Base-by-base conservation (phyloP, 2,888 invertebrate species). In the Rhagium mordax region DNA sequence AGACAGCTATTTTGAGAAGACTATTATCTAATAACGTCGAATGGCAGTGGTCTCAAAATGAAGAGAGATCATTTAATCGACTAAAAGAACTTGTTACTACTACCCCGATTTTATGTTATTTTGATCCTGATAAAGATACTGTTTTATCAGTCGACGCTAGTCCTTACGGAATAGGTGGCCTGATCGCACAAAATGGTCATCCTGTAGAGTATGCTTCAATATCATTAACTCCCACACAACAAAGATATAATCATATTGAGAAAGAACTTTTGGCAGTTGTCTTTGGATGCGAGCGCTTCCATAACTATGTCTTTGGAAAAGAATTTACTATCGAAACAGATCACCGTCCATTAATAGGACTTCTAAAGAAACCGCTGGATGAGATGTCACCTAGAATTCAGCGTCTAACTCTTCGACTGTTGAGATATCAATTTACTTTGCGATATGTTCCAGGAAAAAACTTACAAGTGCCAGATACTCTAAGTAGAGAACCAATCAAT, bases 261-360 rank as follows among this genome's bases (percentile, higher is more conserved):
- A 83, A 83, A 72, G 81, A 84, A 72, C 69, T 82, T 41, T 47
- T 82, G 4, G 80, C 81, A 13, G 72, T 82, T 7, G 79, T 79
- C 6, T 81, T 69, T 71, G 82, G 78, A 18, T 81, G 81, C 71
- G 74, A 79, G 51, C 41, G 70, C 24, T 80, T 81, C 51, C 47
- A 74, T 48, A 76, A 75, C 70, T 81, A 79, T 29, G 33, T 80
- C 10, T 74, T 27, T 73, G 70, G 73, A 29, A 48, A 29, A 16
- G 29, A 68, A 24, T 76, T 79, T 71, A 20, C 47, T 20, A 13
- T 75, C 49, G 71, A 79, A 71, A 79, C 77, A 4, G 76, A 81
- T 60, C 80, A 81, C 55, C 47, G 72, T 24, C 78, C 78, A 33
- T 41, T 79, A 20, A 24, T 81, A 24, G 77, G 78, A n/a, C n/a